Conservation (phyloP, 1,140 invertebrate species). For the Ostrea edulis region DNA sequence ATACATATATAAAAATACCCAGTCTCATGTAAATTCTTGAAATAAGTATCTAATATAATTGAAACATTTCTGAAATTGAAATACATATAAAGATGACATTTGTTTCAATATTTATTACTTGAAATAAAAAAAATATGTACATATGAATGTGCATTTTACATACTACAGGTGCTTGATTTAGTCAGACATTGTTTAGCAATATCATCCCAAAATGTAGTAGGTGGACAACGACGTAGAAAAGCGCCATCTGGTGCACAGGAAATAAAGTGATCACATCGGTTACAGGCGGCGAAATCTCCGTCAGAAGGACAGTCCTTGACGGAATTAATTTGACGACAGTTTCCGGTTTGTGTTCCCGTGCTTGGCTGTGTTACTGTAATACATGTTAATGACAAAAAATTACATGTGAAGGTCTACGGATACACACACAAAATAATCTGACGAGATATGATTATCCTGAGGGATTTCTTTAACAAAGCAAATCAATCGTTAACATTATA, state of each 20-base stretch:
- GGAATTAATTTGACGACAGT: background rate
- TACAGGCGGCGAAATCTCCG: slow-evolving; percentile 38
- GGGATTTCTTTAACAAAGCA: no score
- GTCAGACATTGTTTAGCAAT: slow-evolving; percentile 36
- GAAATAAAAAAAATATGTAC: background rate
- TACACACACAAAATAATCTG: no score
- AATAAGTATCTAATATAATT: no score
- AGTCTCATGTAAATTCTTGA: no score
- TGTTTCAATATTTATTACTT: slow-evolving; percentile 8
- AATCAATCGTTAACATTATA: no score
- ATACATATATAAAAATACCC: no score
- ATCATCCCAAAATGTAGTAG: slow-evolving; percentile 37
- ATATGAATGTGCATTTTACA: background rate
- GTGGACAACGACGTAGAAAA: slow-evolving; percentile 38
- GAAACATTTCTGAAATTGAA: background rate
- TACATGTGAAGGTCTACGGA: no score
- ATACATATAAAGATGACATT: background rate
- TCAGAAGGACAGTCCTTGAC: slow-evolving; percentile 16
- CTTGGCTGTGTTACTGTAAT: background rate
- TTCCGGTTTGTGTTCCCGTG: background rate
- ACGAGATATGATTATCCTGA: no score
- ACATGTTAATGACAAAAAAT: background rate
- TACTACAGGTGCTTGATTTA: slow-evolving; percentile 37
- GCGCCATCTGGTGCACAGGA: slow-evolving; percentile 48
- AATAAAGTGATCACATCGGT: slow-evolving; percentile 40